phyloP scores from a whole-genome alignment of 2,888 invertebrate species.

The Azorinus chamasolen region DNA sequence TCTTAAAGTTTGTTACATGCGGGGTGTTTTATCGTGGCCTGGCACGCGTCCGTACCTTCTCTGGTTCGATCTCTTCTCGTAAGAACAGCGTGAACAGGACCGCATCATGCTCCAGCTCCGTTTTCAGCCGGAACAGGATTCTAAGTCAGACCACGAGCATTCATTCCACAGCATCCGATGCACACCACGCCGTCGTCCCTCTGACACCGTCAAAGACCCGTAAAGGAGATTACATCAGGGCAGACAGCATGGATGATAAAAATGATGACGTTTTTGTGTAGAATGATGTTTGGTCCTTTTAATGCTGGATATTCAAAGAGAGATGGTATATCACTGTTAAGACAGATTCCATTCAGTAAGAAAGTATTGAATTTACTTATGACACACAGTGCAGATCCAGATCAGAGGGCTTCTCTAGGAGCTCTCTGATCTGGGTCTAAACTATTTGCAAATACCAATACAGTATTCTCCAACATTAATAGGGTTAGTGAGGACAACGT shows the following conservation, averaged over 20 bases:
- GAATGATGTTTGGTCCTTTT: no score
- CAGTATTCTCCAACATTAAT: no score
- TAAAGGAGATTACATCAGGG: background rate
- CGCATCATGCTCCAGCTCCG: constrained; percentile 45
- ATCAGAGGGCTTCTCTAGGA: no score
- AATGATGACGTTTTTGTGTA: no score
- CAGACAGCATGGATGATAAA: background rate
- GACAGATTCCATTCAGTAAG: no score
- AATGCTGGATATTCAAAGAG: no score
- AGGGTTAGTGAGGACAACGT: no score
- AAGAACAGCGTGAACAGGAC: constrained; percentile 16
- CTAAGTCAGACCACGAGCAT: constrained; percentile 45
- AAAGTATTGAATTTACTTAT: no score
- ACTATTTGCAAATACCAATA: no score
- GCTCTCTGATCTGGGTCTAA: no score
- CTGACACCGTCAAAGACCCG: constrained; percentile 6
- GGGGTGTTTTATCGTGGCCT: constrained; percentile 7
- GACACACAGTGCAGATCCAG: no score
- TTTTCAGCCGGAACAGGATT: constrained; percentile 41
- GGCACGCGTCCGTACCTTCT: constrained; percentile 17
- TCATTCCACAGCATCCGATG: constrained; percentile 46
- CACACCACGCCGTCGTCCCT: constrained; percentile 31
- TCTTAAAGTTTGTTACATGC: constrained; percentile 20
- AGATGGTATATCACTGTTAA: no score
- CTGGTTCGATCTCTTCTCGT: constrained; percentile 9